Percentiles rank a stretch among this genome's conserved stretches.
These are phyloP conservation scores for Campoplex nolae DNA, from an alignment of 2,888 invertebrate genomes.

Conservation along the genomic window DNA sequence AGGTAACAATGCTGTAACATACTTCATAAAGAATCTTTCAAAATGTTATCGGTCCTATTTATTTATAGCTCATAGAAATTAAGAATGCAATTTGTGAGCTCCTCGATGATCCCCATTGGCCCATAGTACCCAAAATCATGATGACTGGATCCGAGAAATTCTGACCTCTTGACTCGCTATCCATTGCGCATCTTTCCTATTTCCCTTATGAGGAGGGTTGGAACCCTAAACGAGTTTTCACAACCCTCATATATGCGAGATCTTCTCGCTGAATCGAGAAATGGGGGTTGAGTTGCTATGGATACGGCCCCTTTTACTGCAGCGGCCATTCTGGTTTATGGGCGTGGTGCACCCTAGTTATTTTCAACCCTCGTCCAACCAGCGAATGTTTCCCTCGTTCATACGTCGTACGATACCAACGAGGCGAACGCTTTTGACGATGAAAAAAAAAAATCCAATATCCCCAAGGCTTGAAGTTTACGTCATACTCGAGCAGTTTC, in stretches of 20 bases:
- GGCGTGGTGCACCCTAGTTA: conserved; percentile 72
- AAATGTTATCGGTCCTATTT: background rate
- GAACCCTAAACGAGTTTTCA: conserved; percentile 59
- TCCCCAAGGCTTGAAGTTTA: conserved; percentile 42
- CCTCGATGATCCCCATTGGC: conserved; percentile 31
- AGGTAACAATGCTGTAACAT: background rate
- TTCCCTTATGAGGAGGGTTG: conserved; percentile 55
- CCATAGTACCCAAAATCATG: background rate
- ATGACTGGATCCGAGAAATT: conserved; percentile 1
- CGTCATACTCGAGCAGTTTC: conserved; percentile 29
- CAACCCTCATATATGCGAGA: conserved; percentile 43
- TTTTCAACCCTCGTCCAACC: conserved; percentile 63
- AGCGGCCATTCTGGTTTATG: conserved; percentile 77
- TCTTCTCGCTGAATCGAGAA: conserved; percentile 24
- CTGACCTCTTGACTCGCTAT: conserved; percentile 56
- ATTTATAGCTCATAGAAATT: background rate
- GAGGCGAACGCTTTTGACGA: conserved; percentile 16
- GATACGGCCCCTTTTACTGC: conserved; percentile 66
- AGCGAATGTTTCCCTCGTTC: conserved; percentile 53
- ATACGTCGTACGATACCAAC: conserved; percentile 20
- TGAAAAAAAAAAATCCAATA: conserved; percentile 64
- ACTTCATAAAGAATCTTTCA: background rate
- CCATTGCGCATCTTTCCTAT: conserved; percentile 13
- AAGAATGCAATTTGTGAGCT: background rate
- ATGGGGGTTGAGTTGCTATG: conserved; percentile 59